Percentiles rank a stretch among this genome's conserved stretches.
Evolutionary conservation across 2,888 invertebrate genomes (phyloP).

Genomic region (Stenodema calcarata): DNA sequence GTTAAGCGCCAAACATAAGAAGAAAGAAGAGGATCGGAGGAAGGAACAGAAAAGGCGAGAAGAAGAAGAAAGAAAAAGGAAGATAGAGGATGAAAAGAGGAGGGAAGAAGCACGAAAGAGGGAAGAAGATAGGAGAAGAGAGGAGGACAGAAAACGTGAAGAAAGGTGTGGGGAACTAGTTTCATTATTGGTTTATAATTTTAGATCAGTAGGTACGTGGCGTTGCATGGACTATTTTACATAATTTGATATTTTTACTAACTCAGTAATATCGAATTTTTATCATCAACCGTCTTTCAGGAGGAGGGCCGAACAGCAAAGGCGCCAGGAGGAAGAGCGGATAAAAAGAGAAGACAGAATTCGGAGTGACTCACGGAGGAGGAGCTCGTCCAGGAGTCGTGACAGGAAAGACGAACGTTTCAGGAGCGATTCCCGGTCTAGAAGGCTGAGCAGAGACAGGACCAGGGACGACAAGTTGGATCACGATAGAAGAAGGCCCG

Average conservation of each 20-base stretch:
- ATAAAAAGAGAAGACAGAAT: slow-evolving; percentile 59
- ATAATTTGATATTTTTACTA: no score
- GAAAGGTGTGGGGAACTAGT: slow-evolving; percentile 39
- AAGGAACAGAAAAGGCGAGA: slow-evolving; percentile 53
- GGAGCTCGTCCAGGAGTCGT: slow-evolving; percentile 28
- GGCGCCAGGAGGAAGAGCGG: slow-evolving; percentile 47
- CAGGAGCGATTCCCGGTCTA: slow-evolving; percentile 50
- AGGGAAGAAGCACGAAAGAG: slow-evolving; percentile 54
- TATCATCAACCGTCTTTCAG: neutral
- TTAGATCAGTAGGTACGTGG: no score
- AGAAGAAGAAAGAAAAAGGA: slow-evolving; percentile 54
- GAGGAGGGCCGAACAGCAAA: slow-evolving; percentile 41
- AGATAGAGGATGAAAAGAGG: slow-evolving; percentile 54
- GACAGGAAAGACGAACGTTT: slow-evolving; percentile 50
- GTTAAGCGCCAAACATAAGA: slow-evolving; percentile 57
- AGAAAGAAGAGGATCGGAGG: slow-evolving; percentile 61
- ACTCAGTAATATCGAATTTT: no score
- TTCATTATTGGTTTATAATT: neutral
- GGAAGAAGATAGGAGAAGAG: slow-evolving; percentile 54
- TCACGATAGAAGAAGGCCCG: slow-evolving; percentile 59
- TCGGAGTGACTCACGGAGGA: slow-evolving; percentile 56
- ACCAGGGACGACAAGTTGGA: slow-evolving; percentile 43
- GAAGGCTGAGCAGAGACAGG: slow-evolving; percentile 60
- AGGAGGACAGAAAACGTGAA: slow-evolving; percentile 53
- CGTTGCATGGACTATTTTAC: no score